Evolutionary conservation across 92 coral and sea anemone genomes (phyloP).

Genomic region (Parazoanthus atlanticus): DNA sequence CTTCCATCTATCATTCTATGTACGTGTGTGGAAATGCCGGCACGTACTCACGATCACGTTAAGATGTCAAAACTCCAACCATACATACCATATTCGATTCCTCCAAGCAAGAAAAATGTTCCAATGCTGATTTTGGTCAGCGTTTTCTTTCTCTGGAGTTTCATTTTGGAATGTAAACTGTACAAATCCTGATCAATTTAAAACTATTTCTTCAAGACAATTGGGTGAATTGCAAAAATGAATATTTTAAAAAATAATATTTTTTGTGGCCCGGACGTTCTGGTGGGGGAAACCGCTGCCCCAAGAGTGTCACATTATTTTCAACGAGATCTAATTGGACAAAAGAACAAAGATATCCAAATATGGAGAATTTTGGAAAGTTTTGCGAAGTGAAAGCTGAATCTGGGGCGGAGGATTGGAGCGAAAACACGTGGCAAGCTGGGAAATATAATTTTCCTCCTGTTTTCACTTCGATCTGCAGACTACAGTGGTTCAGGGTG

Average conservation of each 20-base stretch:
- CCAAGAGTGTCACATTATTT: neutral
- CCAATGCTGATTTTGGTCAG: constrained; percentile 78
- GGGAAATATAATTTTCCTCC: constrained; percentile 32
- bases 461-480: constrained; percentile 10
- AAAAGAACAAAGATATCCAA: constrained; percentile 54
- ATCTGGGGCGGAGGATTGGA: constrained; percentile 96
- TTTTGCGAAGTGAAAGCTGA: constrained; percentile 28
- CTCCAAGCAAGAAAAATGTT: constrained; percentile 87
- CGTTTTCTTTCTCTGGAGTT: constrained; percentile 65
- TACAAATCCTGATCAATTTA: neutral
- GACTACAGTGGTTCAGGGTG: neutral
- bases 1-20: too few relatives aligned
- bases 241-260: too few relatives aligned
- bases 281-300: constrained; percentile 46
- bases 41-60: too few relatives aligned
- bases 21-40: too few relatives aligned
- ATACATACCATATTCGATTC: constrained; percentile 90
- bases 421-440: constrained; percentile 87
- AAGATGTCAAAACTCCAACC: neutral
- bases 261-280: neutral
- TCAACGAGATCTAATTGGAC: constrained; percentile 52
- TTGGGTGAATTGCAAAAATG: too few relatives aligned
- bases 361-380: constrained; percentile 40
- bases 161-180: constrained; percentile 29
- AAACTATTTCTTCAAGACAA: too few relatives aligned